Base-by-base conservation (phyloP, 2,888 invertebrate genomes). In the Sinodicranocentrus sp. region DNA sequence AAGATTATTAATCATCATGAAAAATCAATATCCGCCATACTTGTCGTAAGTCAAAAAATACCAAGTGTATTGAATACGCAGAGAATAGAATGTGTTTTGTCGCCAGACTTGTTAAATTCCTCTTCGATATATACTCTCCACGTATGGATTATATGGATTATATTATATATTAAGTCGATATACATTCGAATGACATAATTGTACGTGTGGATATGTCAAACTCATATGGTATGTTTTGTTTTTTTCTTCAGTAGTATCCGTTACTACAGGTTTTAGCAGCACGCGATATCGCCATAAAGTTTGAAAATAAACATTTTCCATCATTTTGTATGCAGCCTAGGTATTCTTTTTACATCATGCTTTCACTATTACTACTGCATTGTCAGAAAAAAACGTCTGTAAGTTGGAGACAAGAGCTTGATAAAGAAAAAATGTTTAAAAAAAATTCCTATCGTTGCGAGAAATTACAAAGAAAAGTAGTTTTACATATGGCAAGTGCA, bases 271-370 rank as follows among this genome's bases (percentile, higher is more conserved):
- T 52, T 70, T 13, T 67, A 10, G 28, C 25, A 43, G 23, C 80
- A 82, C 80, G 80, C 80, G 67, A 82, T 73, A 67, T 82, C 57
- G 28, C 73, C 57, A 82, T 82, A 82, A 82, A 82, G 57, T 39
- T 80, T 80, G 67, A 82, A 82, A 82, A 79, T 79, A 79, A 79
- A 82, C 68, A 73, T 73, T 73, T 75, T 82, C 26, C 21, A 10
- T 54, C 70, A 2, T 78, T 61, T 63, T 39, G 59, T 17, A 39
- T 57, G n/a, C 13, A n/a, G 68, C 70, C 28, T 75, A 65, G 33
- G 59, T 26, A 1, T n/a, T 26, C 57, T 1, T 25, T 25, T 19
- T 10, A 13, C 6, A 57, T 57, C n/a, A 8, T 57, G 10, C 8
- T 15, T 48, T 48, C 48, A 48, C n/a, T n/a, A 8, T 48, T 6